Evolutionary conservation across 2,113 vertebrate species (phyloP).

Genomic region (Chlamydotis undulata): DNA sequence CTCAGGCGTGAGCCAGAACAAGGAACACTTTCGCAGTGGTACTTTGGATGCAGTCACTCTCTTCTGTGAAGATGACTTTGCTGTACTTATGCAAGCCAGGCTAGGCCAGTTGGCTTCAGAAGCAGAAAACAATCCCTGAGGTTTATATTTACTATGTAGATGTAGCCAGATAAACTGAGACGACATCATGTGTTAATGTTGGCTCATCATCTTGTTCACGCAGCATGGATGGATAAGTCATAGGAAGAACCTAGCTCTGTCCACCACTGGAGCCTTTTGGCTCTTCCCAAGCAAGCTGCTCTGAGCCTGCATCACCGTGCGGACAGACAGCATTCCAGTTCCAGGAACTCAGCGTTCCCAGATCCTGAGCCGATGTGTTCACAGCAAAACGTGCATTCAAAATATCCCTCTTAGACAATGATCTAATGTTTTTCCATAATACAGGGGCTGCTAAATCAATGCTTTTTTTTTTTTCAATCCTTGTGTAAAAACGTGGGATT

Average conservation of each 20-base stretch:
- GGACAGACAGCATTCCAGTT: neutral
- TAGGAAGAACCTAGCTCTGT: neutral
- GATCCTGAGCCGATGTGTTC: neutral
- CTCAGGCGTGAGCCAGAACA: neutral
- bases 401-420: neutral
- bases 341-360: conserved; percentile 44
- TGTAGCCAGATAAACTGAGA: neutral
- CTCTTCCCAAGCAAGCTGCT: neutral
- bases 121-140: neutral
- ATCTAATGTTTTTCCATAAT: conserved; percentile 36
- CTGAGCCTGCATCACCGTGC: neutral
- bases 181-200: neutral
- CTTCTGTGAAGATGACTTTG: neutral
- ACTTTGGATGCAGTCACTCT: neutral
- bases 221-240: neutral
- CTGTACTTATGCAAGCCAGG: neutral
- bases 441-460: neutral
- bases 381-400: neutral
- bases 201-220: neutral
- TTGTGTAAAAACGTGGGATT: neutral
- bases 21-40: neutral
- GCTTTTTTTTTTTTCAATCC: neutral
- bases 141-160: neutral
- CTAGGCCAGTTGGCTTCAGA: neutral
- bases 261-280: neutral